Percentiles rank a stretch among this genome's conserved stretches.
Conservation (phyloP, 2,888 invertebrate genomes). For the Girardia tigrina region DNA sequence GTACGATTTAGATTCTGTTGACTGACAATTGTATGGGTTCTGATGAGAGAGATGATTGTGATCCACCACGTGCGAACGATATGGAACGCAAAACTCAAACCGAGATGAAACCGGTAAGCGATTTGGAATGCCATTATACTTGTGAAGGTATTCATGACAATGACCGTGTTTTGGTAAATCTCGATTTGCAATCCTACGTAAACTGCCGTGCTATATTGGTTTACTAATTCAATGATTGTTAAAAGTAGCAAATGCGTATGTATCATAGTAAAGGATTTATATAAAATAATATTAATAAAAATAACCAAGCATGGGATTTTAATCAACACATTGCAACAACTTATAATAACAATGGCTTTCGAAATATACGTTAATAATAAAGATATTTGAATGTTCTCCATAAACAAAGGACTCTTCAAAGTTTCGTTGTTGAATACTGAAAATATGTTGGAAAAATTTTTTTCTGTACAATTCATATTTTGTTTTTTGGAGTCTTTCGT, state of each 20-base stretch:
- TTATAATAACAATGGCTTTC: background rate
- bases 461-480: background rate
- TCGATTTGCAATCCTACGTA: background rate
- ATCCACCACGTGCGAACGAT: background rate
- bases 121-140: background rate
- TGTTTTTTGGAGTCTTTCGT: too few relatives aligned
- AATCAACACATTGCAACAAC: background rate
- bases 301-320: background rate
- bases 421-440: background rate
- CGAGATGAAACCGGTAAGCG: background rate
- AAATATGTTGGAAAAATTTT: background rate
- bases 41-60: background rate
- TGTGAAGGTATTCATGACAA: background rate
- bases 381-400: background rate
- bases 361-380: background rate
- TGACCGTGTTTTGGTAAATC: background rate
- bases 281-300: background rate
- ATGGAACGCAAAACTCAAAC: conserved; percentile 10
- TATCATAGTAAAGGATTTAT: background rate
- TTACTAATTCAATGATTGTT: background rate
- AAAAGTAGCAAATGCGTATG: background rate
- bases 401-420: background rate
- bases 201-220: background rate
- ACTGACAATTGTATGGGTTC: background rate
- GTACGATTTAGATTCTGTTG: background rate